A percentile compares a stretch with the other conserved stretches of the same genome.
Conservation (phyloP, 1,140 invertebrate genomes). For the Heliconius congener region DNA sequence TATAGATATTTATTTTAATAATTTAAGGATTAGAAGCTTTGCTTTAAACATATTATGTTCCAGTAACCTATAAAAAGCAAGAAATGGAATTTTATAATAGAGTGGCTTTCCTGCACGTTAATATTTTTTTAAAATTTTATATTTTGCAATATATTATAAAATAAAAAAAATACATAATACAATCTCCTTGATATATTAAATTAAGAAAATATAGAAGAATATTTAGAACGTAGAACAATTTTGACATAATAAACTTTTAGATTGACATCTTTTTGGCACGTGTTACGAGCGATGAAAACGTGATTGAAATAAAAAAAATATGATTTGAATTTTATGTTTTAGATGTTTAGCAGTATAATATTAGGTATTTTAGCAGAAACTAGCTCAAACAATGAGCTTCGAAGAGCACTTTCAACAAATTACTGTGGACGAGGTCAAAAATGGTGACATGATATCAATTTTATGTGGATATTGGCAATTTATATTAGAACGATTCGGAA, state of each 20-base stretch:
- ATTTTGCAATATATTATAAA: too few species aligned
- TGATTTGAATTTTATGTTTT: conserved; percentile 4
- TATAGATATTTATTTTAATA: too few species aligned
- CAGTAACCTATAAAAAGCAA: too few species aligned
- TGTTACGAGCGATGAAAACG: background rate
- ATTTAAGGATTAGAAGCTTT: too few species aligned
- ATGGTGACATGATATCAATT: conserved; percentile 41
- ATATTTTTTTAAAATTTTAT: too few species aligned
- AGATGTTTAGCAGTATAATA: background rate
- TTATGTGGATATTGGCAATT: conserved; percentile 47
- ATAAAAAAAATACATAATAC: background rate
- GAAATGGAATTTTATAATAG: too few species aligned
- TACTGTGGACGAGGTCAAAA: conserved; percentile 33
- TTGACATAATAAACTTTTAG: background rate
- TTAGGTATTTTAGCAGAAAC: background rate
- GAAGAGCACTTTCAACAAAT: conserved; percentile 37
- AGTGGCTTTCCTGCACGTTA: too few species aligned
- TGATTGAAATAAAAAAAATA: conserved; percentile 10
- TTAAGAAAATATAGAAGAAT: background rate
- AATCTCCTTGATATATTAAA: background rate
- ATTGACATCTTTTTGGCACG: background rate
- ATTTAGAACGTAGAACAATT: background rate
- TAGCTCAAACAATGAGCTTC: conserved; percentile 29
- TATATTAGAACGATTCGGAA: conserved; percentile 47
- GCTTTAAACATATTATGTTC: too few species aligned